Percentiles rank a stretch among this genome's conserved stretches.
Evolutionary conservation across 2,888 invertebrate species (phyloP).

Genomic region (Malthinus flaveolus): DNA sequence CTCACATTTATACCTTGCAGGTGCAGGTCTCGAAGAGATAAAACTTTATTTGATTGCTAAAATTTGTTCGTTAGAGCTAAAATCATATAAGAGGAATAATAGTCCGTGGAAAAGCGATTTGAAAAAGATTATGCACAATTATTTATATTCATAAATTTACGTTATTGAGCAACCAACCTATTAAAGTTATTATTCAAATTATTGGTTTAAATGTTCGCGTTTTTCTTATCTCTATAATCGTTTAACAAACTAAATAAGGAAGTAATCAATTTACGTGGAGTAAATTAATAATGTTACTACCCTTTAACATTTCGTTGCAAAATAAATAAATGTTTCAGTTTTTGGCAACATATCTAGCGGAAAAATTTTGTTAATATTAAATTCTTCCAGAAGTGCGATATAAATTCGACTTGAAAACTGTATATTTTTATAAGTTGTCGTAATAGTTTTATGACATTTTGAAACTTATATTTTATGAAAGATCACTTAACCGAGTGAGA

Average conservation of each 20-base stretch:
- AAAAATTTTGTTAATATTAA: neutral
- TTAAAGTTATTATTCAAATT: no score
- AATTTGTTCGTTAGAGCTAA: no score
- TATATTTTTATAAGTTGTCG: neutral
- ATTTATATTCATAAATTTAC: no score
- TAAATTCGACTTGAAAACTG: neutral
- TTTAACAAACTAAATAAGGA: neutral
- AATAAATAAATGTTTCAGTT: neutral
- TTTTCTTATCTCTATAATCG: constrained; percentile 2
- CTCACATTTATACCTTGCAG: no score
- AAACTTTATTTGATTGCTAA: no score
- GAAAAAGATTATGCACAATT: no score
- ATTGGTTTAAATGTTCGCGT: neutral
- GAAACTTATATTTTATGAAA: neutral
- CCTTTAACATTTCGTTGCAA: neutral
- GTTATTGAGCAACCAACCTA: no score
- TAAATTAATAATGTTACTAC: neutral
- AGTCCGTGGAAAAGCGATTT: no score
- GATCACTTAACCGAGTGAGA: no score
- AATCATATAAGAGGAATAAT: no score
- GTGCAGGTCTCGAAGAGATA: no score
- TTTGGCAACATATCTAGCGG: neutral
- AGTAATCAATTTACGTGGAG: constrained; percentile 1
- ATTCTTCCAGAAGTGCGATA: neutral
- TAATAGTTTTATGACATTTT: constrained; percentile 4